These are phyloP conservation scores for Pomatorhinus ruficollis DNA, from an alignment of 2,113 vertebrate genomes.

Conservation along the genomic window DNA sequence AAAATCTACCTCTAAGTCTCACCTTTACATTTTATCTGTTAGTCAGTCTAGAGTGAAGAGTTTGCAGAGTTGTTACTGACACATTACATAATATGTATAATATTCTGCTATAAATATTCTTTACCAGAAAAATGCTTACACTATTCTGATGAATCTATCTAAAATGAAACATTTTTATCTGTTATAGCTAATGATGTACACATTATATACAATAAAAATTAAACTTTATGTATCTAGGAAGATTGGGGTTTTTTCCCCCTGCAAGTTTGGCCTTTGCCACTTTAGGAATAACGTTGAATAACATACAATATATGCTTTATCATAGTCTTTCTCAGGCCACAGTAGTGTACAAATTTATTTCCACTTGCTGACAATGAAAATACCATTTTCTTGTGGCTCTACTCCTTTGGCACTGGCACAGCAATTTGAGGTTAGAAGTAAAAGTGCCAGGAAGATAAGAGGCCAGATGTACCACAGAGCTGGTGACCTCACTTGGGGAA, in stretches of 20 bases:
- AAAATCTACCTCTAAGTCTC: background rate
- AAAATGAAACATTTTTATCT: background rate
- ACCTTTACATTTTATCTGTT: background rate
- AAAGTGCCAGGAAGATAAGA: constrained; percentile 45
- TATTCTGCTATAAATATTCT: background rate
- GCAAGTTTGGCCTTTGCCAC: background rate
- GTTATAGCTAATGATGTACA: background rate
- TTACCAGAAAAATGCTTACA: background rate
- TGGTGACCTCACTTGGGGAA: constrained; percentile 17
- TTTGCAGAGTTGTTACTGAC: background rate
- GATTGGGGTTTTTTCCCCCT: rapidly evolving
- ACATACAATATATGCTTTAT: background rate
- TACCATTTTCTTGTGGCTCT: constrained; percentile 16
- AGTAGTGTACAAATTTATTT: background rate
- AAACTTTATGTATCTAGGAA: background rate
- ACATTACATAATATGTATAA: too few relatives aligned
- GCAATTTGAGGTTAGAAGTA: constrained; percentile 21
- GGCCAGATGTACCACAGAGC: constrained; percentile 30
- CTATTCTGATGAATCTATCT: background rate
- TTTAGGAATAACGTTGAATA: background rate
- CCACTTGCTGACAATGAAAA: background rate
- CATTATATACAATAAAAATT: background rate
- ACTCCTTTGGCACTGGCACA: background rate
- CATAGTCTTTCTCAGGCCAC: background rate
- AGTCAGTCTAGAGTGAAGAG: background rate